These are phyloP conservation scores for Phengaris alcon DNA, from an alignment of 2,888 invertebrate species.

Conservation along the genomic window DNA sequence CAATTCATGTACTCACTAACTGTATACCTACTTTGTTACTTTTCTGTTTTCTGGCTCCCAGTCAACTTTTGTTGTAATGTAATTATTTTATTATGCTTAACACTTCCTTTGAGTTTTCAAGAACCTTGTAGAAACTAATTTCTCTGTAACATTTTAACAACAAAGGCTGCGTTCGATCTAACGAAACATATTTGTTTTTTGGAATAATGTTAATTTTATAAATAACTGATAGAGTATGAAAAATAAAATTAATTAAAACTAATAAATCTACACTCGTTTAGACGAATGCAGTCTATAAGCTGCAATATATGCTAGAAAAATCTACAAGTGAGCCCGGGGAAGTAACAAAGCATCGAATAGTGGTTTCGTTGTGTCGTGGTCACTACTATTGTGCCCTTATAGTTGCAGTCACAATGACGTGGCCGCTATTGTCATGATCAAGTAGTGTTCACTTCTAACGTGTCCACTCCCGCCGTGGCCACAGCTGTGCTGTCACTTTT, in stretches of 20 bases:
- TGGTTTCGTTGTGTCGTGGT: constrained; percentile 34
- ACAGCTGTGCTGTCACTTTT: neutral
- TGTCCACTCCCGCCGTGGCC: neutral
- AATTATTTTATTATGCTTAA: constrained; percentile 21
- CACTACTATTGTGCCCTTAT: neutral
- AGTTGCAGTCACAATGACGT: neutral
- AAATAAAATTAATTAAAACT: neutral
- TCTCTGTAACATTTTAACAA: constrained; percentile 9
- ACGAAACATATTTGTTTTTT: neutral
- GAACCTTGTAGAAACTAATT: constrained; percentile 29
- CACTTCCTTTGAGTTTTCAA: neutral
- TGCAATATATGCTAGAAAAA: constrained; percentile 9
- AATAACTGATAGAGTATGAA: neutral
- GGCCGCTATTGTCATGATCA: neutral
- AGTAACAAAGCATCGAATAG: constrained; percentile 31
- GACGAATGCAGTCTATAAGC: neutral
- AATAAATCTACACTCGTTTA: neutral
- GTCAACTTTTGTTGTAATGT: constrained; percentile 32
- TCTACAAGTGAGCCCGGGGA: constrained; percentile 38
- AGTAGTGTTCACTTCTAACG: neutral
- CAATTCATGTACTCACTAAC: constrained; percentile 66
- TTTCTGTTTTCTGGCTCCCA: constrained; percentile 55
- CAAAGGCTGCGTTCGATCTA: neutral
- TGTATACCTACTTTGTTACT: constrained; percentile 58
- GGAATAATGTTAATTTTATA: neutral